Evolutionary conservation across 2,113 vertebrate genomes (phyloP).

Genomic region (Sapajus apella): DNA sequence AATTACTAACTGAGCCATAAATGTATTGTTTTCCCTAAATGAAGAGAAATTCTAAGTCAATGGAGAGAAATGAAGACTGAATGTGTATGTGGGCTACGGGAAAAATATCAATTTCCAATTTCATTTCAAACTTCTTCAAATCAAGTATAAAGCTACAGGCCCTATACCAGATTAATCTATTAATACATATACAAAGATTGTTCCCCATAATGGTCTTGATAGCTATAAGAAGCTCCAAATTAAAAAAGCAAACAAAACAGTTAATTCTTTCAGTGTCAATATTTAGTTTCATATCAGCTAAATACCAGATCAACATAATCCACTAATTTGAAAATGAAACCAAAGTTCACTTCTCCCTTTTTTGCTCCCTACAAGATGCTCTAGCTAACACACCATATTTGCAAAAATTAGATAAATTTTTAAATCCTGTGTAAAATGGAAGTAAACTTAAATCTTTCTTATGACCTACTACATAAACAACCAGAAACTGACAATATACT

Average conservation of each 20-base stretch:
- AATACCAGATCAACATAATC: background rate
- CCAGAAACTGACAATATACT: background rate
- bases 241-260: background rate
- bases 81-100: background rate
- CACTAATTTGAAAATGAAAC: slow-evolving; percentile 38
- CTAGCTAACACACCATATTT: background rate
- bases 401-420: background rate
- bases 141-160: background rate
- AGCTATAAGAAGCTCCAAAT: background rate
- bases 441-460: background rate
- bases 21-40: background rate
- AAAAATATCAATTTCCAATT: slow-evolving; percentile 32
- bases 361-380: background rate
- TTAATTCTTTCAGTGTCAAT: background rate
- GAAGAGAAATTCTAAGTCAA: background rate
- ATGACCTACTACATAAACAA: background rate
- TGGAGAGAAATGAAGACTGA: background rate
- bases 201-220: background rate
- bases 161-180: background rate
- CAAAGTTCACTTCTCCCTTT: background rate
- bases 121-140: slow-evolving; percentile 14
- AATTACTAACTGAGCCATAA: slow-evolving; percentile 28
- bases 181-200: background rate
- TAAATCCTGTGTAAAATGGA: background rate
- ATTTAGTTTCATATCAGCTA: slow-evolving; percentile 39